Conservation (phyloP, 2,888 invertebrate genomes). For the Meteorus colon region DNA sequence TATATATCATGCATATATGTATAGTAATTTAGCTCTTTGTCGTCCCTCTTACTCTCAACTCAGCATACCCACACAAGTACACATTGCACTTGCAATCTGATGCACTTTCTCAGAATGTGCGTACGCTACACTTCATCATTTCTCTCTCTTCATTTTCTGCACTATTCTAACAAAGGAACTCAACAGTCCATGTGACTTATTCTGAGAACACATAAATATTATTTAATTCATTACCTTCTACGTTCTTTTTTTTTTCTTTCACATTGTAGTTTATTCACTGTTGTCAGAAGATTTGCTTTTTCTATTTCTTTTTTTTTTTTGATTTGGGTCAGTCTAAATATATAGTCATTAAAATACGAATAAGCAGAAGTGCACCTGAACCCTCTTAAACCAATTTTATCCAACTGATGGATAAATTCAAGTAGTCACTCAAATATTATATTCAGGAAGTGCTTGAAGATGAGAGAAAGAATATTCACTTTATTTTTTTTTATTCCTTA, state of each 20-base stretch:
- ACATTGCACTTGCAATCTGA: constrained; percentile 16
- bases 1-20: neutral
- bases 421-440: neutral
- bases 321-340: neutral
- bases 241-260: neutral
- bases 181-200: neutral
- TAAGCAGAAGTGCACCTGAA: constrained; percentile 2
- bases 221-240: neutral
- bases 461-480: neutral
- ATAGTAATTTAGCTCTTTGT: neutral
- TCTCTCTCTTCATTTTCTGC: constrained; percentile 22
- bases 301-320: neutral
- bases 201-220: neutral
- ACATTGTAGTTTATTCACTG: neutral
- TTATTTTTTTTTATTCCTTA: neutral
- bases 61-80: neutral
- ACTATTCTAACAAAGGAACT: neutral
- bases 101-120: constrained; percentile 21
- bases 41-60: constrained; percentile 6
- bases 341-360: neutral
- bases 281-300: neutral
- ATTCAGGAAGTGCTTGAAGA: constrained; percentile 2
- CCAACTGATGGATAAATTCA: neutral
- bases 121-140: constrained; percentile 23
- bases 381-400: neutral